These are phyloP conservation scores for Pseudotriccus pelzelni DNA, from an alignment of 2,797 vertebrate genomes.

Conservation along the genomic window DNA sequence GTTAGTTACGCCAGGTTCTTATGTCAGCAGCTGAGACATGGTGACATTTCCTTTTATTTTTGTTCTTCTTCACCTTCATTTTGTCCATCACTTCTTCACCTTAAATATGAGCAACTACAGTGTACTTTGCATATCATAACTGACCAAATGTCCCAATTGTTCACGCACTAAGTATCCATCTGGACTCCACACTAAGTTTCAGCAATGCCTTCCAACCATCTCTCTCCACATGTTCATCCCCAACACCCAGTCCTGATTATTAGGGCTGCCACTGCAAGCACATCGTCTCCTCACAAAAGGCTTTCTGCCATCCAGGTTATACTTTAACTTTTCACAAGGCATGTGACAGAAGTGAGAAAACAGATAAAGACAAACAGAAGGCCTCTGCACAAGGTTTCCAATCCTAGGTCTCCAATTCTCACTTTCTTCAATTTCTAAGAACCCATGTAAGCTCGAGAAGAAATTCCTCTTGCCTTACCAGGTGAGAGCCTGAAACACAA, in stretches of 20 bases:
- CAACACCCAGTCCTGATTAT: background rate
- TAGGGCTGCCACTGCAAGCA: background rate
- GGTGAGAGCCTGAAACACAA: background rate
- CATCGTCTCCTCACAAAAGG: background rate
- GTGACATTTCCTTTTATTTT: background rate
- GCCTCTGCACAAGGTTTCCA: background rate
- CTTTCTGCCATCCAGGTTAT: background rate
- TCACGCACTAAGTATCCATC: background rate
- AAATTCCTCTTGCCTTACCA: background rate
- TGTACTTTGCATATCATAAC: background rate
- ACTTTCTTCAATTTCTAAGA: background rate
- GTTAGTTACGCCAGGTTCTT: background rate
- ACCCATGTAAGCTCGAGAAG: background rate
- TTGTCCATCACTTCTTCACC: background rate
- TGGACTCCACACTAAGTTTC: background rate
- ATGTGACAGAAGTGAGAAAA: background rate
- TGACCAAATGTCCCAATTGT: background rate
- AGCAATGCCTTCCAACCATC: background rate
- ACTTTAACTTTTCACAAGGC: background rate
- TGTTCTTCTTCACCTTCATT: background rate
- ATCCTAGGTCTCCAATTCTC: background rate
- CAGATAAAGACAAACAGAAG: background rate
- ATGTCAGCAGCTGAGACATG: rapidly evolving
- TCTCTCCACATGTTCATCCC: background rate
- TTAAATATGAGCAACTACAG: background rate